phyloP scores from a whole-genome alignment of 37 sponge, comb jelly and placozoan genomes.

The Spongia lamella region DNA sequence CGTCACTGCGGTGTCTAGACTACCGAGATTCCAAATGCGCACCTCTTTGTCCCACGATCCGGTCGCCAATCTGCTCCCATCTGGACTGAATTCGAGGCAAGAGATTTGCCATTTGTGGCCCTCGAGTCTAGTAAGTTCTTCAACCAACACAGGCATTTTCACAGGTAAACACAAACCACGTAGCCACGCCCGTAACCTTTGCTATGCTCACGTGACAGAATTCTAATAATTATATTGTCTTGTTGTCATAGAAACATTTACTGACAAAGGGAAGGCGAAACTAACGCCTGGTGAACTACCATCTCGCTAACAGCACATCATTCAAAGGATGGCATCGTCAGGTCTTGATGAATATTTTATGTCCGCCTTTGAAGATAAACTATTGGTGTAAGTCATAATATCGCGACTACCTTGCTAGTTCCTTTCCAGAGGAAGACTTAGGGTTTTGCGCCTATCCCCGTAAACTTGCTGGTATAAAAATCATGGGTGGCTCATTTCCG shows the following conservation, averaged over 20 bases:
- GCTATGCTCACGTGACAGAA: too few species aligned
- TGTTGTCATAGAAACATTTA: neutral
- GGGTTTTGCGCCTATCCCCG: too few species aligned
- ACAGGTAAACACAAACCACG: neutral
- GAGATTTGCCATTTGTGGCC: conserved; percentile 82
- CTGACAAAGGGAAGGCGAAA: too few species aligned
- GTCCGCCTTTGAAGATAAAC: conserved; percentile 92
- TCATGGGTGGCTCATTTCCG: too few species aligned
- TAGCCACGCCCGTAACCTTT: too few species aligned
- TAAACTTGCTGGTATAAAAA: too few species aligned
- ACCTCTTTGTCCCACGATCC: conserved; percentile 88
- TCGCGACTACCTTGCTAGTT: too few species aligned
- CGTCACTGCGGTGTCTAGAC: conserved; percentile 33
- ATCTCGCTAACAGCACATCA: too few species aligned
- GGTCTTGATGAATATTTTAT: conserved; percentile 91
- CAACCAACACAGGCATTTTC: conserved; percentile 71
- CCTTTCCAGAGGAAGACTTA: too few species aligned
- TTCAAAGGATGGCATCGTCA: neutral
- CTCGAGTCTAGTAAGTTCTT: conserved; percentile 63
- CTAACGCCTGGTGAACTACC: neutral
- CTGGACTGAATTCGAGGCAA: conserved; percentile 66
- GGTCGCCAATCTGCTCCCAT: conserved; percentile 66
- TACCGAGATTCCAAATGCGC: conserved; percentile 71
- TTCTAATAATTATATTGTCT: too few species aligned
- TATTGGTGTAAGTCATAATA: conserved; percentile 78